A percentile compares a stretch with the other conserved stretches of the same genome.
Conservation (phyloP, 2,797 vertebrate species). For the Myotis planiceps region DNA sequence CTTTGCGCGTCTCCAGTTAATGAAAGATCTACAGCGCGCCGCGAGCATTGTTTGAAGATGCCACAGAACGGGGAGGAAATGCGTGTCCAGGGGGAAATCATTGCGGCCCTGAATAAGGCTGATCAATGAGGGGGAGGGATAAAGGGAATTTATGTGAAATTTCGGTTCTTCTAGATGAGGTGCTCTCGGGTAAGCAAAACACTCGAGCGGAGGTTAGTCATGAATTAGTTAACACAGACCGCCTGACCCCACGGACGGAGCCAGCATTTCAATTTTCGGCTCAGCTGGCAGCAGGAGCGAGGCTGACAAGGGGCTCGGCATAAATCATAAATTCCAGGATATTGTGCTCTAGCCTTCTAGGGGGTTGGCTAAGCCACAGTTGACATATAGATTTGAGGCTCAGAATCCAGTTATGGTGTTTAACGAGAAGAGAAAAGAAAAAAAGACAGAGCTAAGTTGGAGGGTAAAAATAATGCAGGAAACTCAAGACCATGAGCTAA, state of each 20-base stretch:
- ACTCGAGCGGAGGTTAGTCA: slow-evolving; percentile 58
- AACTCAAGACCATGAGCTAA: slow-evolving; percentile 31
- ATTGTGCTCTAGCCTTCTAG: slow-evolving; percentile 57
- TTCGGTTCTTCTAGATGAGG: slow-evolving; percentile 50
- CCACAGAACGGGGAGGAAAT: slow-evolving; percentile 36
- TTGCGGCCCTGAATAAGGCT: slow-evolving; percentile 1
- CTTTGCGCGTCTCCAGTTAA: slow-evolving; percentile 52
- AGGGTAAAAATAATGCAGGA: background rate
- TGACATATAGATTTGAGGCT: slow-evolving; percentile 63
- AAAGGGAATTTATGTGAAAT: slow-evolving; percentile 19
- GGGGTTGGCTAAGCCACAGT: slow-evolving; percentile 28
- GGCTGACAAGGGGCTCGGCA: slow-evolving; percentile 48
- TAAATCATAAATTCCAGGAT: slow-evolving; percentile 68
- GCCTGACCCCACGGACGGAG: slow-evolving; percentile 33
- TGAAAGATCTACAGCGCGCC: slow-evolving; percentile 33
- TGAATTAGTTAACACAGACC: slow-evolving; percentile 71
- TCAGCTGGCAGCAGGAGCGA: slow-evolving; percentile 71
- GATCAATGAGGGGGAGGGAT: slow-evolving; percentile 34
- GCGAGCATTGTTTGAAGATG: slow-evolving; percentile 51
- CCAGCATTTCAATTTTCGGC: slow-evolving; percentile 75
- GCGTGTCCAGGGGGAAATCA: background rate
- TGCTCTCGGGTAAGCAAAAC: slow-evolving; percentile 34
- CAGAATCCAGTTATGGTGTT: slow-evolving; percentile 24
- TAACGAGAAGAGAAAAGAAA: background rate
- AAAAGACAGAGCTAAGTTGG: background rate